Evolutionary conservation across 2,113 vertebrate genomes (phyloP), one percentile per base, ranked within the genome.

Genomic region (Zootoca vivipara): DNA sequence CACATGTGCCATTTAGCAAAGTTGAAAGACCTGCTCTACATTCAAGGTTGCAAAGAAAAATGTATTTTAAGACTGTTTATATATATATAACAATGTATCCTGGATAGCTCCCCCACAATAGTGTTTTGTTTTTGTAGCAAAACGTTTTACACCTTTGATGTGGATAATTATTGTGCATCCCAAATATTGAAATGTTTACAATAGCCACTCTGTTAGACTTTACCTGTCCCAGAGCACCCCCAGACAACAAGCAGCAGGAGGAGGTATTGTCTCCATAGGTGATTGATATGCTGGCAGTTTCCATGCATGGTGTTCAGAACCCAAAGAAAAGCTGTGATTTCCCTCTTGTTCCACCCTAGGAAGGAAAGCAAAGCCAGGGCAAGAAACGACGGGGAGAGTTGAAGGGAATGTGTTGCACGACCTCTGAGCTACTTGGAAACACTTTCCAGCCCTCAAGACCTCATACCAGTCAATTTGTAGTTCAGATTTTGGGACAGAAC

Each of bases 191-290:
- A 38, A 42, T 42, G 62, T 40, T 62, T 65, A 81, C 4, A 33
- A 33, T 4, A 38, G n/a, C 13, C 20, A 67, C 20, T 58, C 70
- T 65, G 22, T 42, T 82, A 67, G 74, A 56, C 65, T 56, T 88
- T 83, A 88, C 87, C 87, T 88, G 81, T 15, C 15, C 73, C 87
- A 78, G 81, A 52, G 42, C 73, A 78, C 35, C 15, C 40, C 62
- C 87, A 83, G 12, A 70, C 24, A 40, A 38, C 33, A 38, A 88
- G 30, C 46, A 88, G 73, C 62, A 86, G 62, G 40, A 88, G n/a
- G 40, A 88, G n/a, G 6, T 18, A 69, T n/a, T 24, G 64, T 78
- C 33, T 78, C 87, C 87, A 83, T 3, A 30, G 26, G 64, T 28
- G 16, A 30, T 3, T 2, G 7, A 7, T 65, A 35, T 33, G 72